These are phyloP conservation scores for Parelbella ahira DNA, from an alignment of 2,888 invertebrate genomes.

Conservation along the genomic window DNA sequence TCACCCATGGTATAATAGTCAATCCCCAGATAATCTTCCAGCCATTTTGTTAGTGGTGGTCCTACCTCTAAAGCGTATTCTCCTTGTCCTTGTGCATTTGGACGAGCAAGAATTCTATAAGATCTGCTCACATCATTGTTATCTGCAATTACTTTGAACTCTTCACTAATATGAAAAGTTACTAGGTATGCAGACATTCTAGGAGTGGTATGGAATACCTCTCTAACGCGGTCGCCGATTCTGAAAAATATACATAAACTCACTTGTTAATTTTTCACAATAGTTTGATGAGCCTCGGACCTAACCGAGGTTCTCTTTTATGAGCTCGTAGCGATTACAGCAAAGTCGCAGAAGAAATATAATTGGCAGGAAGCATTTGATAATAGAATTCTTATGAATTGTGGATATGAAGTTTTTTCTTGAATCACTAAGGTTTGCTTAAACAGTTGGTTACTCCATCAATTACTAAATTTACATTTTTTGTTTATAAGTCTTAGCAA, in stretches of 20 bases:
- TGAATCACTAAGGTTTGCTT: too few relatives aligned
- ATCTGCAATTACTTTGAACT: constrained; percentile 60
- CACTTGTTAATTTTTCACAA: too few relatives aligned
- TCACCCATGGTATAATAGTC: constrained; percentile 60
- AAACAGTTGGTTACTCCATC: too few relatives aligned
- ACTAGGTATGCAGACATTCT: constrained; percentile 92
- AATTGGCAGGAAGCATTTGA: too few relatives aligned
- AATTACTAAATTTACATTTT: too few relatives aligned
- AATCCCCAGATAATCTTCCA: constrained; percentile 58
- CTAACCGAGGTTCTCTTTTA: too few relatives aligned
- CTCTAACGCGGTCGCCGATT: constrained; percentile 48
- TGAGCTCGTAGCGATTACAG: too few relatives aligned
- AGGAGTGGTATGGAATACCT: constrained; percentile 80
- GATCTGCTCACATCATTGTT: constrained; percentile 45
- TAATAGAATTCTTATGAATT: too few relatives aligned
- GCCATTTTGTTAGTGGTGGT: constrained; percentile 60
- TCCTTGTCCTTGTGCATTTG: constrained; percentile 59
- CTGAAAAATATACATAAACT: constrained; percentile 42
- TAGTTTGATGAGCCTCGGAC: too few relatives aligned
- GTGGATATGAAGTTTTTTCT: too few relatives aligned
- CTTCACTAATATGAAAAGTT: constrained; percentile 82
- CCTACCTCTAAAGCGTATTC: constrained; percentile 67
- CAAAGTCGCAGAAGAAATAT: too few relatives aligned
- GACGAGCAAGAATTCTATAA: constrained; percentile 65
- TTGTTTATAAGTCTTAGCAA: too few relatives aligned